Conservation (phyloP, 2,113 vertebrate genomes). For the Calidris pugnax region DNA sequence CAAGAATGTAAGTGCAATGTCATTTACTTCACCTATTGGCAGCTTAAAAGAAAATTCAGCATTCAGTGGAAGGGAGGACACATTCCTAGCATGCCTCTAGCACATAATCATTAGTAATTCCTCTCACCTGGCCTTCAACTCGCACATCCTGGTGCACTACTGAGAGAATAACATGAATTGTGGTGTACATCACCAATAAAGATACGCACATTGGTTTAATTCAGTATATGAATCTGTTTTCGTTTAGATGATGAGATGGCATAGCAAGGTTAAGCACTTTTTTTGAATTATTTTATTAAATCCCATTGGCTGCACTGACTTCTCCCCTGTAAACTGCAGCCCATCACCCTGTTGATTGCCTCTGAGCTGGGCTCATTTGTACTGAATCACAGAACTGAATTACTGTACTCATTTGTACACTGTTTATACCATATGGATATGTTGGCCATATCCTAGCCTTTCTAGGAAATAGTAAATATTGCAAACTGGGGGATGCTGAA, state of each 20-base stretch:
- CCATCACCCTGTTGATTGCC: not conserved
- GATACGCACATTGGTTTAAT: not conserved
- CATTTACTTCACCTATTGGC: conserved; percentile 41
- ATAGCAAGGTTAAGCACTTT: not conserved
- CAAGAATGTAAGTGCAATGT: not conserved
- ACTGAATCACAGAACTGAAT: not conserved
- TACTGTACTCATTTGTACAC: too few relatives aligned
- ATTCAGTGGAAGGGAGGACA: conserved; percentile 18
- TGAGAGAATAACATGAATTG: not conserved
- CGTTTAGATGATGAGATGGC: not conserved
- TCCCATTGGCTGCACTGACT: not conserved
- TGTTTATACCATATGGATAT: not conserved
- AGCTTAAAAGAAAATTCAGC: conserved; percentile 33
- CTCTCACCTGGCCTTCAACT: not conserved
- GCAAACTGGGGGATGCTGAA: not conserved
- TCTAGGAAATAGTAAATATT: not conserved
- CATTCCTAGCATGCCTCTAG: not conserved
- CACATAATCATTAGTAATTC: not conserved
- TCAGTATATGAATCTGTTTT: not conserved
- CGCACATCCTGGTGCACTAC: not conserved
- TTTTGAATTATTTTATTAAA: not conserved
- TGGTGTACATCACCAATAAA: not conserved
- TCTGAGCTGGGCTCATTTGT: not conserved
- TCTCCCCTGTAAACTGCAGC: not conserved
- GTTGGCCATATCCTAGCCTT: not conserved